These are phyloP conservation scores for Vespertilio murinus DNA, from an alignment of 2,797 vertebrate species.

Conservation along the genomic window DNA sequence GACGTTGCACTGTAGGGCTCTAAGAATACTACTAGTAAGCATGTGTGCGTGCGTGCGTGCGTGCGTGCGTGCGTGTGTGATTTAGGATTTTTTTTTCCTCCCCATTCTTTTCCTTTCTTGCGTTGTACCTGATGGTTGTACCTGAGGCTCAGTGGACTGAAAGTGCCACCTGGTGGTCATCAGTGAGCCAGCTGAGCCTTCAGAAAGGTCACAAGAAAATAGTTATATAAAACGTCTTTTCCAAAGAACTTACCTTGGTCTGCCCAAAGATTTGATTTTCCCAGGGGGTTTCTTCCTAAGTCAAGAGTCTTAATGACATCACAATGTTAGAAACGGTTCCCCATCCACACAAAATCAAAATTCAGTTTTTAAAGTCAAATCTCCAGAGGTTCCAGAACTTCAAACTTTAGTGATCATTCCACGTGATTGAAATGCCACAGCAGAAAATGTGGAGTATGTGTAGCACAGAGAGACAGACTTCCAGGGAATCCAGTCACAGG, in stretches of 20 bases:
- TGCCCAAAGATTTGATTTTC: conserved; percentile 12
- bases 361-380: conserved; percentile 43
- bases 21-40: not conserved
- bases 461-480: not conserved
- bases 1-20: not conserved
- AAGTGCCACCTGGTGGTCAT: not conserved
- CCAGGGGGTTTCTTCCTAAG: not conserved
- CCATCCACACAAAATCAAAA: not conserved
- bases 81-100: not conserved
- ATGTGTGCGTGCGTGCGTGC: not conserved
- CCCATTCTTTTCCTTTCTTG: not conserved
- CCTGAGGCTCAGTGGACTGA: not conserved
- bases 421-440: not conserved
- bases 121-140: conserved; percentile 7
- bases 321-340: not conserved
- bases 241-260: conserved; percentile 52
- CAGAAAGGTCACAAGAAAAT: not conserved
- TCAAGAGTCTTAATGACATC: conserved; percentile 35
- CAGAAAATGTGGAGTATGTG: not conserved
- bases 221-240: not conserved
- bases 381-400: not conserved
- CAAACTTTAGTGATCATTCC: not conserved
- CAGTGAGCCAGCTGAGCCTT: not conserved
- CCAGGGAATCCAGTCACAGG: not conserved
- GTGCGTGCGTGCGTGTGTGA: not conserved